These are phyloP conservation scores for Danio aesculapii DNA, from an alignment of 2,797 vertebrate species.

Conservation along the genomic window DNA sequence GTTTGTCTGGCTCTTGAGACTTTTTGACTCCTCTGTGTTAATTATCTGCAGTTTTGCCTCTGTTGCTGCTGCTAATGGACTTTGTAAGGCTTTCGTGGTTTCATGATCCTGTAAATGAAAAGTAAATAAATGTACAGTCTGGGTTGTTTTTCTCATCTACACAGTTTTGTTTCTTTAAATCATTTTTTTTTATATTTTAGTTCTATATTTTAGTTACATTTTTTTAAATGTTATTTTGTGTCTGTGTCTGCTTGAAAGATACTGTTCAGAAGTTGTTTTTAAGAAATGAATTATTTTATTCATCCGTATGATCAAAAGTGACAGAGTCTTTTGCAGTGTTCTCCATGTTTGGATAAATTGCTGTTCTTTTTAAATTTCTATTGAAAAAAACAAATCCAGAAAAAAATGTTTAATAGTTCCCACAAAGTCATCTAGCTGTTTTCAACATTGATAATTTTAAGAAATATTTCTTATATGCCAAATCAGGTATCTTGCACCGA, in stretches of 20 bases:
- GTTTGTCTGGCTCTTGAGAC: neutral
- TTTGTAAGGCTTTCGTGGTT: conserved; percentile 49
- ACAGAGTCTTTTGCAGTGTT: too few relatives aligned
- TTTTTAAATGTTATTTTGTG: neutral
- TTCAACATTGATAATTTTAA: too few relatives aligned
- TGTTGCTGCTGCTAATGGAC: conserved; percentile 9
- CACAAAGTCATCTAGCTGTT: too few relatives aligned
- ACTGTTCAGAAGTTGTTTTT: too few relatives aligned
- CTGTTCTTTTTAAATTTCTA: too few relatives aligned
- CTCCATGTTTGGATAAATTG: too few relatives aligned
- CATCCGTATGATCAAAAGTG: too few relatives aligned
- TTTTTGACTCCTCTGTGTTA: conserved; percentile 6
- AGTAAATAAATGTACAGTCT: conserved; percentile 72
- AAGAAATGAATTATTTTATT: too few relatives aligned
- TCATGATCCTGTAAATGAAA: conserved; percentile 61
- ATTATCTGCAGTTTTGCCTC: conserved; percentile 4
- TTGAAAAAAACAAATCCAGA: too few relatives aligned
- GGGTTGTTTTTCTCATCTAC: conserved; percentile 48
- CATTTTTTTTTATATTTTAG: neutral
- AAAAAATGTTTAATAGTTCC: too few relatives aligned
- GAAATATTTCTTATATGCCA: too few relatives aligned
- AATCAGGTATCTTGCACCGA: too few relatives aligned
- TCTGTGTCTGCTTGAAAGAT: neutral
- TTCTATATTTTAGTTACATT: neutral
- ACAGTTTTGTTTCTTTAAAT: conserved; percentile 26